Percentiles rank a stretch among this genome's conserved stretches.
Evolutionary conservation across 2,797 vertebrate species (phyloP).

Genomic region (Sphenopsis melanotis): DNA sequence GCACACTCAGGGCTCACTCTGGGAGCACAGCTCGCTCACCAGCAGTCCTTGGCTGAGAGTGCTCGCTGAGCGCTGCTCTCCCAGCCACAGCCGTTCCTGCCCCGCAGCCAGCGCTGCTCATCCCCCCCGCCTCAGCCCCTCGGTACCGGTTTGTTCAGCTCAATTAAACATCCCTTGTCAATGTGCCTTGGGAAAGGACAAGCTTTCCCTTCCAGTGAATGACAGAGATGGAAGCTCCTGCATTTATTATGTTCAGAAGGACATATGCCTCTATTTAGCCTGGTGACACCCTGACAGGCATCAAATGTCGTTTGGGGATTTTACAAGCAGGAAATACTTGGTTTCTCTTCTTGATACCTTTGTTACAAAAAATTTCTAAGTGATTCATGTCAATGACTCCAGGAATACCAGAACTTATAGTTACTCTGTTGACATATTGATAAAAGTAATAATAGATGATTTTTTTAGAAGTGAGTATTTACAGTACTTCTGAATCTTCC

Average conservation of each 20-base stretch:
- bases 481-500: neutral
- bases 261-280: fast-evolving
- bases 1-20: too few species aligned
- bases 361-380: neutral
- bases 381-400: neutral
- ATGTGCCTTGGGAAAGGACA: neutral
- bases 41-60: too few species aligned
- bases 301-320: neutral
- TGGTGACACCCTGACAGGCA: neutral
- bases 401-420: neutral
- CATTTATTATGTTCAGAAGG: neutral
- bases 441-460: neutral
- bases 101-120: neutral
- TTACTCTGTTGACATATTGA: neutral
- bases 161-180: neutral
- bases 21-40: neutral
- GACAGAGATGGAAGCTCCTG: neutral
- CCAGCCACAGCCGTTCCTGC: neutral
- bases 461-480: neutral
- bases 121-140: fast-evolving
- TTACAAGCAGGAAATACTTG: neutral
- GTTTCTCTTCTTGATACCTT: neutral
- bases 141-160: neutral
- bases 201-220: neutral
- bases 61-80: neutral